phyloP scores from a whole-genome alignment of 2,888 invertebrate genomes.

The Eupithecia subfuscata region DNA sequence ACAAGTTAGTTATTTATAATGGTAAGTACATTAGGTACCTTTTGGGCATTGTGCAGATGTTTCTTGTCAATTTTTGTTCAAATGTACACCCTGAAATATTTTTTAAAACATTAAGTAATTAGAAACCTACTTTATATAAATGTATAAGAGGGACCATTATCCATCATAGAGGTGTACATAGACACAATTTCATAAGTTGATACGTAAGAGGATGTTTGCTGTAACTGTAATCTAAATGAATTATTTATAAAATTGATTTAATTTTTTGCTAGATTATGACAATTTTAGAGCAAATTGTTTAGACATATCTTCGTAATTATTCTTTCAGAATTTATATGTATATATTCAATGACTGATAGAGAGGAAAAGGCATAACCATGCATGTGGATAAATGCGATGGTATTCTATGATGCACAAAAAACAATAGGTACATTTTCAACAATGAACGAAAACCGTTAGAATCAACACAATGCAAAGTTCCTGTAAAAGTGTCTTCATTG shows the following conservation, averaged over 20 bases:
- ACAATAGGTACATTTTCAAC: background rate
- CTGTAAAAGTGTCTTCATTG: background rate
- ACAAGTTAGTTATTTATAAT: too few relatives aligned
- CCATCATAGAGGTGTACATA: background rate
- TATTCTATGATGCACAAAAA: background rate
- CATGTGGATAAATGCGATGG: background rate
- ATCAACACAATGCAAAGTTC: background rate
- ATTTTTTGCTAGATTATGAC: background rate
- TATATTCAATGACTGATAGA: background rate
- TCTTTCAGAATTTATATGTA: background rate
- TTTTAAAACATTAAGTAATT: background rate
- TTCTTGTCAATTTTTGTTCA: background rate
- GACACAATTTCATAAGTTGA: too few relatives aligned
- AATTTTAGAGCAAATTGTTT: background rate
- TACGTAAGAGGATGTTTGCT: background rate
- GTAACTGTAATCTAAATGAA: too few relatives aligned
- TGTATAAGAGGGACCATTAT: background rate
- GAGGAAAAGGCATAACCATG: background rate
- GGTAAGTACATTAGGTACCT: conserved; percentile 6
- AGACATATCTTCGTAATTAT: background rate
- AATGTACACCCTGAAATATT: conserved; percentile 8
- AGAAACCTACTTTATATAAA: background rate
- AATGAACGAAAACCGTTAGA: conserved; percentile 13
- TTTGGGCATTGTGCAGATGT: conserved; percentile 25
- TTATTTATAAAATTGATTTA: too few relatives aligned